A percentile compares a stretch with the other conserved stretches of the same genome.
phyloP scores from a whole-genome alignment of 2,113 vertebrate species.

The Lycaon pictus region DNA sequence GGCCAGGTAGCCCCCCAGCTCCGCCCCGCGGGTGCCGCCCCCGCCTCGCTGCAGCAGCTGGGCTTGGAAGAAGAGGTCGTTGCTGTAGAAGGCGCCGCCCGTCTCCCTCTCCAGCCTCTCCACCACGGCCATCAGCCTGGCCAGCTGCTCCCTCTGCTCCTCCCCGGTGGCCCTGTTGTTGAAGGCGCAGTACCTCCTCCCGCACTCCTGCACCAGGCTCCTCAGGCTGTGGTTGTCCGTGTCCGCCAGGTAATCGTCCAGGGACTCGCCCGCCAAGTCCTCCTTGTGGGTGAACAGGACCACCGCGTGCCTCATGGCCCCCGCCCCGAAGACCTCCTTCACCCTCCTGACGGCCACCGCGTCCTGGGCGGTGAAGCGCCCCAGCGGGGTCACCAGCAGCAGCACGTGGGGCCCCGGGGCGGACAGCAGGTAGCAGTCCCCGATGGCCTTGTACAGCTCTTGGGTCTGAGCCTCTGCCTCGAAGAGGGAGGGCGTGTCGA shows the following conservation, averaged over 20 bases:
- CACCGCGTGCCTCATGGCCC: background rate
- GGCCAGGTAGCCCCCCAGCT: background rate
- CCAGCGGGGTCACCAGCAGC: conserved; percentile 76
- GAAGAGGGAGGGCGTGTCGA: conserved; percentile 66
- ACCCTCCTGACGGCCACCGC: background rate
- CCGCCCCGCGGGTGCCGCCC: accelerated
- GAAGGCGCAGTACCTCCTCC: conserved; percentile 34
- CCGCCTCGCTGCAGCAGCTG: accelerated
- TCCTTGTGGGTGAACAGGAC: conserved; percentile 76
- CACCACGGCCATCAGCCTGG: background rate
- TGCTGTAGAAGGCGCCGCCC: accelerated
- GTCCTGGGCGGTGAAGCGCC: conserved; percentile 59
- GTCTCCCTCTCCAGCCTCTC: background rate
- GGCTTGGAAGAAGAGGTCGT: background rate
- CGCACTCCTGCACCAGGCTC: conserved; percentile 5
- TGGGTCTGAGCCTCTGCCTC: background rate
- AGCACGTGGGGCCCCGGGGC: conserved; percentile 69
- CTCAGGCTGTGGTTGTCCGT: background rate
- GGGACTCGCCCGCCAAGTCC: background rate
- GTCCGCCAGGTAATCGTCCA: background rate
- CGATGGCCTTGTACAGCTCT: background rate
- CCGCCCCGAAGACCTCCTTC: conserved; percentile 54
- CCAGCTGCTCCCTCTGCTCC: conserved; percentile 47
- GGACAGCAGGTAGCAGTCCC: conserved; percentile 60
- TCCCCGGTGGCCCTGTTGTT: background rate